Base-by-base conservation (phyloP, 2,888 invertebrate genomes). In the Apamea anceps region DNA sequence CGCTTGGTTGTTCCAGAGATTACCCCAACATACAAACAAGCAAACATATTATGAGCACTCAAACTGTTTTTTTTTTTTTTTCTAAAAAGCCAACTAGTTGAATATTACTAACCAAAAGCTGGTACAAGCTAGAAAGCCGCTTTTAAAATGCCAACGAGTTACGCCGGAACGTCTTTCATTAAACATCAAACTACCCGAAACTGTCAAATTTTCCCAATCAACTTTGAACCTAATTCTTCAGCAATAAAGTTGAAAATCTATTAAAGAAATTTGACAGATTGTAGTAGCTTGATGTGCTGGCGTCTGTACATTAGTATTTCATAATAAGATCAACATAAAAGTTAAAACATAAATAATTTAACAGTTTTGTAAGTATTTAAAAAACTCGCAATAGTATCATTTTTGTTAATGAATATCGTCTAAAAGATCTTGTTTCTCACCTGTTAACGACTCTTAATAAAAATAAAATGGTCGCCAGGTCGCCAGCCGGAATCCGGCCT, bases 401-500 rank as follows among this genome's bases (percentile, higher is more conserved):
- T 87, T 81, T 71, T n/a, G 71, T 84, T 86, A 87, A 86, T 87
- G 80, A 82, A 78, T 88, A 80, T 79, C 28, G 60, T 15, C 65
- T 73, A 45, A 73, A 37, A 84, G 28, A 89, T 81, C 81, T 87
- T 88, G 87, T 85, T 89, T 85, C 77, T 84, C 74, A 84, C 80
- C 76, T 79, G 72, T 75, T 82, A 88, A 89, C 72, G 62, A 72
- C 54, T 80, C 74, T 65, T 67, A 84, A 85, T 81, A 75, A 77
- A 82, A 80, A 85, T 79, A 66, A 81, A 75, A 77, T 51, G 51
- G 54, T 3, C 67, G 54, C 2, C 70, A 80, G 88, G 81, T 89
- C 88, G 85, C 82, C 85, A 88, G 87, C 85, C 88, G 85, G 81
- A 79, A 74, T 82, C 72, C 81, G 88, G 87, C 87, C 90, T 89